Evolutionary conservation across 2,113 vertebrate species (phyloP).

Genomic region (Amazona vittata): DNA sequence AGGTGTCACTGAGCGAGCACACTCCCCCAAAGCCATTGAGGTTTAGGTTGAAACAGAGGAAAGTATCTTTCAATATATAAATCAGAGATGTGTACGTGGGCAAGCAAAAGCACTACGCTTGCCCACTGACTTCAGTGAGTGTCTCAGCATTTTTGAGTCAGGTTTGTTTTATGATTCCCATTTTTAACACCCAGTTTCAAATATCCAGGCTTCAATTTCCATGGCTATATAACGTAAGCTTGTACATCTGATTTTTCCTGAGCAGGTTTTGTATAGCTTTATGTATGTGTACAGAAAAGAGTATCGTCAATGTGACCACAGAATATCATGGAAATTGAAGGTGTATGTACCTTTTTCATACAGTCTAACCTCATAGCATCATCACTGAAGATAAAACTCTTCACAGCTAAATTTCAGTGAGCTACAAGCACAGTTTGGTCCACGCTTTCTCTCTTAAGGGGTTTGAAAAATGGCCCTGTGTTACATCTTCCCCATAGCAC

Average conservation of each 20-base stretch:
- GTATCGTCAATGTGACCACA: background rate
- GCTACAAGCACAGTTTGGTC: background rate
- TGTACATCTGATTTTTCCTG: background rate
- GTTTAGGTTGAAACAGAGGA: background rate
- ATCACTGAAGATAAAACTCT: background rate
- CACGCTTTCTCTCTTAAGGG: background rate
- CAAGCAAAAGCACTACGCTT: background rate
- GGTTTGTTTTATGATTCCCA: background rate
- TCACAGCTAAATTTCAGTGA: background rate
- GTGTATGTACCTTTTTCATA: background rate
- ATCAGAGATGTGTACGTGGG: background rate
- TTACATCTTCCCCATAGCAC: background rate
- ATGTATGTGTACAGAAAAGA: background rate
- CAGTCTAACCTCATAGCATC: background rate
- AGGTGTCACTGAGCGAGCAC: background rate
- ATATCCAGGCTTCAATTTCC: background rate
- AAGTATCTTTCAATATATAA: background rate
- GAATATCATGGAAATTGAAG: background rate
- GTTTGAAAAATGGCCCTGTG: background rate
- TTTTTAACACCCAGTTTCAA: background rate
- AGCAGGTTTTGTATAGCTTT: background rate
- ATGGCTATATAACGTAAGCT: background rate
- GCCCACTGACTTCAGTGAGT: background rate
- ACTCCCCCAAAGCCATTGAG: background rate
- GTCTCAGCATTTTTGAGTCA: background rate